A percentile compares a stretch with the other conserved stretches of the same genome.
phyloP scores from a whole-genome alignment of 2,888 invertebrate genomes.

The Latrodectus elegans region DNA sequence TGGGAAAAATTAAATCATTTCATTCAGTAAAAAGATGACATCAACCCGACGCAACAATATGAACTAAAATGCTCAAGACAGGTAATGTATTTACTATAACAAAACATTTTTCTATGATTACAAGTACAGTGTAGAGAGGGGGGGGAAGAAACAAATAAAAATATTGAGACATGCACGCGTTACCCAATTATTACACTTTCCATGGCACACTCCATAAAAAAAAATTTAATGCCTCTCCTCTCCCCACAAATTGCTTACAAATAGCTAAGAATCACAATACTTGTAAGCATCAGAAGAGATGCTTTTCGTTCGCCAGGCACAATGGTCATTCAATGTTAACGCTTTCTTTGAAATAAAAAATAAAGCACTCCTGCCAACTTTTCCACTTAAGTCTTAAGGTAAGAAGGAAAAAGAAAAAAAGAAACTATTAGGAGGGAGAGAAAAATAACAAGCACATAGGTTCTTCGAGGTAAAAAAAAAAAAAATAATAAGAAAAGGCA shows the following conservation, averaged over 20 bases:
- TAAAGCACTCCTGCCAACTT: slow-evolving; percentile 45
- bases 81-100: neutral
- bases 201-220: slow-evolving; percentile 29
- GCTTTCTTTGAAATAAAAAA: slow-evolving; percentile 7
- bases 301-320: slow-evolving; percentile 14
- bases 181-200: slow-evolving; percentile 19
- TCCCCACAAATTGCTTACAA: slow-evolving; percentile 42
- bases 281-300: slow-evolving; percentile 25
- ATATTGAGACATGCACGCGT: slow-evolving; percentile 21
- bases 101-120: neutral
- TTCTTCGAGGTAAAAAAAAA: neutral
- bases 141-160: neutral
- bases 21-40: too few species aligned
- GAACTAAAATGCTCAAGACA: too few species aligned
- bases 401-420: slow-evolving; percentile 20
- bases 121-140: neutral
- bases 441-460: slow-evolving; percentile 49
- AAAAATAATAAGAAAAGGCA: neutral
- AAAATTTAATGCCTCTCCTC: slow-evolving; percentile 5
- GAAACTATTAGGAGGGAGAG: slow-evolving; percentile 25
- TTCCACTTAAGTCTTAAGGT: slow-evolving; percentile 43
- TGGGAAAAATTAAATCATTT: too few species aligned
- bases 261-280: slow-evolving; percentile 37
- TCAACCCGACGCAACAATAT: too few species aligned
- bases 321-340: slow-evolving; percentile 16